A percentile compares a stretch with the other conserved stretches of the same genome.
Conservation (phyloP, 2,888 invertebrate species). For the Pristionchus japonicus region DNA sequence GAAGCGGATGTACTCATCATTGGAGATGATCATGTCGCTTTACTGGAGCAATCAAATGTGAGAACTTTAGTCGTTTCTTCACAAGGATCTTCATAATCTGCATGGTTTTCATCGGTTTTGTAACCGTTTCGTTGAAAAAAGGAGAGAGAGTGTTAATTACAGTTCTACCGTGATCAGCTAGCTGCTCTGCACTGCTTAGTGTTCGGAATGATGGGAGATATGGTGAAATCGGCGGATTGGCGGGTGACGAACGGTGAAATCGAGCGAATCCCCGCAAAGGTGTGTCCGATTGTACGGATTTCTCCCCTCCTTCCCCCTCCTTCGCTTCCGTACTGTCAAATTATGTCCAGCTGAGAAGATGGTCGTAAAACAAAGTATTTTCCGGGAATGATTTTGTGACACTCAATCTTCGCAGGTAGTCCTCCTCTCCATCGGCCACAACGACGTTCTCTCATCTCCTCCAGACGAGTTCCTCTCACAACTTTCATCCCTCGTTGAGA, state of each 20-base stretch:
- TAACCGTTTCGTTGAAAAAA: neutral
- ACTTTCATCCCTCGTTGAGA: neutral
- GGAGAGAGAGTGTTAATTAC: neutral
- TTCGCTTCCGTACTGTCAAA: neutral
- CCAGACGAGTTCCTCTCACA: slow-evolving; percentile 27
- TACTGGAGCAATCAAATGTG: slow-evolving; percentile 43
- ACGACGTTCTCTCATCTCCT: neutral
- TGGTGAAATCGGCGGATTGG: slow-evolving; percentile 13
- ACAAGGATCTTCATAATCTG: too few relatives aligned
- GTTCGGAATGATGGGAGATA: slow-evolving; percentile 44
- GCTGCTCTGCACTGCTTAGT: slow-evolving; percentile 42
- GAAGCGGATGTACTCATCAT: slow-evolving; percentile 40
- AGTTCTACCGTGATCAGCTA: slow-evolving; percentile 31
- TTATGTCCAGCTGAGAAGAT: too few relatives aligned
- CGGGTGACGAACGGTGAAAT: slow-evolving; percentile 36
- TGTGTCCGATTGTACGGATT: neutral
- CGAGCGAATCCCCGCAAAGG: slow-evolving; percentile 30
- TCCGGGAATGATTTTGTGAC: too few relatives aligned
- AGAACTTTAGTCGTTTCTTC: neutral
- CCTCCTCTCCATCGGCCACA: slow-evolving; percentile 27
- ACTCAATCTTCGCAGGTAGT: too few relatives aligned
- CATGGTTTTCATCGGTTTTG: too few relatives aligned
- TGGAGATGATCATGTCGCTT: slow-evolving; percentile 40
- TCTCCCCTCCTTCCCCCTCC: neutral
- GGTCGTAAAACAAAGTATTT: too few relatives aligned